Evolutionary conservation across 2,888 invertebrate species (phyloP).

Genomic region (Philonicus albiceps): DNA sequence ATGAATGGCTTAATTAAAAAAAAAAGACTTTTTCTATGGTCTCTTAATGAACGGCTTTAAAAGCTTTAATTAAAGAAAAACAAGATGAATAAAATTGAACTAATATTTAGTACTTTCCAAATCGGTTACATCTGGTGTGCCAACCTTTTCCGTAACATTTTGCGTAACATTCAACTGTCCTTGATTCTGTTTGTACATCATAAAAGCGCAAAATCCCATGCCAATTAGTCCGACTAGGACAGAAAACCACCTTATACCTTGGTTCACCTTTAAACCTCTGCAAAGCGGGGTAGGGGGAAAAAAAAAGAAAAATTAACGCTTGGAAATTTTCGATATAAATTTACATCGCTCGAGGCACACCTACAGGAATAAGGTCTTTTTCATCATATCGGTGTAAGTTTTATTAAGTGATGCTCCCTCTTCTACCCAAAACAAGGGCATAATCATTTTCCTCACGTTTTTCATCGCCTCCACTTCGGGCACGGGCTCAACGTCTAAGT

Average conservation of each 20-base stretch:
- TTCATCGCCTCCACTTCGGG: conserved; percentile 74
- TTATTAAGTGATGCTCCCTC: conserved; percentile 74
- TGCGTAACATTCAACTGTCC: not conserved
- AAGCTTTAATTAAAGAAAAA: not conserved
- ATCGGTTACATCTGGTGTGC: not conserved
- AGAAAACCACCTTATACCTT: conserved; percentile 58
- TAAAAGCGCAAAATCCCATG: not conserved
- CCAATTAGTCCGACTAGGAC: conserved; percentile 57
- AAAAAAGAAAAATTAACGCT: not conserved
- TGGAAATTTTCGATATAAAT: not conserved
- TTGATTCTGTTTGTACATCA: not conserved
- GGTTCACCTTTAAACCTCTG: conserved; percentile 52
- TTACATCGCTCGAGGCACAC: conserved; percentile 50
- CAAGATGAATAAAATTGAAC: not conserved
- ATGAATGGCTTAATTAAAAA: not conserved
- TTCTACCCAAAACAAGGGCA: conserved; percentile 83
- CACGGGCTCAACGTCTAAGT: conserved; percentile 69
- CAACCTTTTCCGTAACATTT: not conserved
- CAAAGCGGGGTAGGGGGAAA: too few species aligned
- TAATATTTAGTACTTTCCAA: not conserved
- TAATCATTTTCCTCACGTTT: conserved; percentile 69
- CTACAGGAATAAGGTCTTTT: conserved; percentile 63
- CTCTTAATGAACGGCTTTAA: not conserved
- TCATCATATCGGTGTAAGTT: conserved; percentile 72
- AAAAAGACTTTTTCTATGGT: not conserved